These are phyloP conservation scores for Limosa lapponica DNA, from an alignment of 2,797 vertebrate species.

Conservation along the genomic window DNA sequence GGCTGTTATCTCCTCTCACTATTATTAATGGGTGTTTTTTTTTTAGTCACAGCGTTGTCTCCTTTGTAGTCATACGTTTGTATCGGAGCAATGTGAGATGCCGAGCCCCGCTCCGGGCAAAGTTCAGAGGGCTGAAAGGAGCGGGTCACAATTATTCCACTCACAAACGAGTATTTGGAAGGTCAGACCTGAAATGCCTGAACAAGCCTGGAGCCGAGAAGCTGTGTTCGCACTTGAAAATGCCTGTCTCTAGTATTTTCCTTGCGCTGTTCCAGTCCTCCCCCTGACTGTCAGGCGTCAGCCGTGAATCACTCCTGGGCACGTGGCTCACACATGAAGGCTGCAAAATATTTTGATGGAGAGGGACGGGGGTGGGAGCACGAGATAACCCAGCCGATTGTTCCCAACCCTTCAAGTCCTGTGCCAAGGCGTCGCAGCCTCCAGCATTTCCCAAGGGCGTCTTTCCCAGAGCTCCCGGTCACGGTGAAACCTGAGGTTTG, in stretches of 20 bases:
- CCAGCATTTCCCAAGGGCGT: not conserved
- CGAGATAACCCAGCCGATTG: not conserved
- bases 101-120: not conserved
- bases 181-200: not conserved
- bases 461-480: not conserved
- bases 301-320: slow-evolving; percentile 33
- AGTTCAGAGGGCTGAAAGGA: not conserved
- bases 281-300: slow-evolving; percentile 25
- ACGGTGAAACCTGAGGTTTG: not conserved
- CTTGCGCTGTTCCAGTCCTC: not conserved
- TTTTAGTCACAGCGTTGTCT: not conserved
- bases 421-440: not conserved
- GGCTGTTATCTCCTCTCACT: not conserved
- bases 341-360: slow-evolving; percentile 62
- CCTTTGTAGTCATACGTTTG: not conserved
- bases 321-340: not conserved
- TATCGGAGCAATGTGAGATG: fast-evolving
- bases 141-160: not conserved
- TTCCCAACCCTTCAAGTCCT: not conserved
- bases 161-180: not conserved
- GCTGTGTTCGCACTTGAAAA: not conserved
- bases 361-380: not conserved
- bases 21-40: not conserved
- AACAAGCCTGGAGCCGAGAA: not conserved
- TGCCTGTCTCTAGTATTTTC: not conserved